Conservation (phyloP, 2,888 invertebrate species). For the Synergus umbraculus region DNA sequence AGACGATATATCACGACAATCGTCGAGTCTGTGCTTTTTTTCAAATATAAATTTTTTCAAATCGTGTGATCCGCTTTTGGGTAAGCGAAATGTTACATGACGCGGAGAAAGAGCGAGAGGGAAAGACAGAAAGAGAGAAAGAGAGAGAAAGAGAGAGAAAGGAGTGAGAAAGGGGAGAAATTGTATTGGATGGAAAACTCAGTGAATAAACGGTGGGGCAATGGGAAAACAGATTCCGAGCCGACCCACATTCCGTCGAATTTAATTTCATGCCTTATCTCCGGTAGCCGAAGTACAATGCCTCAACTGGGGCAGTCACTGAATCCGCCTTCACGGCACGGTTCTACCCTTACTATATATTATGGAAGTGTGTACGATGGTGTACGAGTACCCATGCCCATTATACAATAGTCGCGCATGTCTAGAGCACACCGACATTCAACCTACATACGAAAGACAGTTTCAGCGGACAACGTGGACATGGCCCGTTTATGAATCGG, state of each 20-base stretch:
- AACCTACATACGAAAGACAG: slow-evolving; percentile 10
- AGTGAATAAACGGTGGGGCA: slow-evolving; percentile 46
- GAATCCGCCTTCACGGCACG: slow-evolving; percentile 56
- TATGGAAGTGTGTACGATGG: not conserved
- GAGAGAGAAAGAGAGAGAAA: slow-evolving; percentile 5
- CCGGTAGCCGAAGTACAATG: slow-evolving; percentile 65
- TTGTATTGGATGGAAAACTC: slow-evolving; percentile 43
- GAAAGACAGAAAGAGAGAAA: not conserved
- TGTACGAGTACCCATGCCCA: slow-evolving; percentile 5
- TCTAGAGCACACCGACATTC: not conserved
- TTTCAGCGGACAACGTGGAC: slow-evolving; percentile 34
- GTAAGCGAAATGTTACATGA: slow-evolving; percentile 22
- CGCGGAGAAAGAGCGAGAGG: not conserved
- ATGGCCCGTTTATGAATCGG: slow-evolving; percentile 39
- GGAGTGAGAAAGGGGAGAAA: slow-evolving; percentile 37
- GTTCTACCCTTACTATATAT: slow-evolving; percentile 17
- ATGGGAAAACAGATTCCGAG: slow-evolving; percentile 46
- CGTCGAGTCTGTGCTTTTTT: slow-evolving; percentile 14
- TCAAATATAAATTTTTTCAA: slow-evolving; percentile 29
- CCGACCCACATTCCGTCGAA: slow-evolving; percentile 69
- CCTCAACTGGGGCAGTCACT: slow-evolving; percentile 65
- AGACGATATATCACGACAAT: slow-evolving; percentile 25
- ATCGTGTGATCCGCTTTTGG: slow-evolving; percentile 6
- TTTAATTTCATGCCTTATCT: slow-evolving; percentile 73
- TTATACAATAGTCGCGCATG: slow-evolving; percentile 22